These are phyloP conservation scores for Neodontobutis hainanensis DNA, from an alignment of 2,113 vertebrate genomes.

Conservation along the genomic window DNA sequence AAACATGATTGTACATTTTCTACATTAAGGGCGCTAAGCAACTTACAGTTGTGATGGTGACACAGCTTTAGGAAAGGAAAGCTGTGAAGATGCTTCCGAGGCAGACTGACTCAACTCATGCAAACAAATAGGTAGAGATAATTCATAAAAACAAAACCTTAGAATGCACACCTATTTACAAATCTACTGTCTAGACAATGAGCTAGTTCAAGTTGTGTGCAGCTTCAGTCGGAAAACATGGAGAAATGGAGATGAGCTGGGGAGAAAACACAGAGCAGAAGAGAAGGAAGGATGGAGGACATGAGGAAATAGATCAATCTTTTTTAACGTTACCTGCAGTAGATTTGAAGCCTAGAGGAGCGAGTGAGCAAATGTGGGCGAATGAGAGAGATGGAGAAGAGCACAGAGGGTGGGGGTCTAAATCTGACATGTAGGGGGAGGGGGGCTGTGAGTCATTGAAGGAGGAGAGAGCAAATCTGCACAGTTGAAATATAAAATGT, in stretches of 20 bases:
- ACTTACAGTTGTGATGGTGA: conserved; percentile 51
- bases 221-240: conserved; percentile 36
- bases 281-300: conserved; percentile 34
- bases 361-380: conserved; percentile 52
- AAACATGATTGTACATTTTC: conserved; percentile 3
- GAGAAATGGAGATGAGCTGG: conserved; percentile 39
- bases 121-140: conserved; percentile 1
- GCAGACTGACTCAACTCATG: conserved; percentile 19
- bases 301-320: conserved; percentile 59
- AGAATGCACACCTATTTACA: conserved; percentile 41
- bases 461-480: conserved; percentile 42
- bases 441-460: conserved; percentile 72
- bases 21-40: neutral
- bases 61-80: conserved; percentile 49
- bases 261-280: conserved; percentile 42
- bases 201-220: conserved; percentile 44
- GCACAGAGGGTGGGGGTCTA: conserved; percentile 58
- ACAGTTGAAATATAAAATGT: conserved; percentile 25
- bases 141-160: conserved; percentile 40
- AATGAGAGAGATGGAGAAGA: conserved; percentile 49
- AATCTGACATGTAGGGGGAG: conserved; percentile 64
- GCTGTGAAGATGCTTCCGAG: conserved; percentile 41
- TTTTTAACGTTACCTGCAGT: conserved; percentile 73
- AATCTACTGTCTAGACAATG: conserved; percentile 41
- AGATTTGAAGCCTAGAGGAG: conserved; percentile 62